These are phyloP conservation scores for Osmerus eperlanus DNA, from an alignment of 2,113 vertebrate genomes.

Conservation along the genomic window DNA sequence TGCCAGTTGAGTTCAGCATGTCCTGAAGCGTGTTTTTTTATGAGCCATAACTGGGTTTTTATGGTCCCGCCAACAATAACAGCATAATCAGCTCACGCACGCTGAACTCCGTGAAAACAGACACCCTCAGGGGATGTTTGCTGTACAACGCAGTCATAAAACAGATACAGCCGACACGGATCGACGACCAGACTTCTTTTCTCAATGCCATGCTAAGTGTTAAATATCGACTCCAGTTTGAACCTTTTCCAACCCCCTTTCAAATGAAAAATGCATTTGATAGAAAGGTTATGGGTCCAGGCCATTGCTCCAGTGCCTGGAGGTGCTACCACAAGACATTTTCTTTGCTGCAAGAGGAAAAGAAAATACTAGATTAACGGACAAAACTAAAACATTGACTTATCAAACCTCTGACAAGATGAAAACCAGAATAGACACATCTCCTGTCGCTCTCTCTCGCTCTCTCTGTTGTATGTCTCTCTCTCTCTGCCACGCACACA, in stretches of 20 bases:
- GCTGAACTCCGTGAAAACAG: slow-evolving; percentile 15
- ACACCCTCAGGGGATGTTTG: slow-evolving; percentile 3
- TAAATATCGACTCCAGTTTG: too few relatives aligned
- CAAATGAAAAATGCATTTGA: too few relatives aligned
- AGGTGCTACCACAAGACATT: too few relatives aligned
- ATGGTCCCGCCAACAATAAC: slow-evolving; percentile 38
- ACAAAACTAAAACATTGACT: too few relatives aligned
- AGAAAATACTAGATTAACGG: too few relatives aligned
- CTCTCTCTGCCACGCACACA: not conserved
- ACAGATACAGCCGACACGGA: not conserved
- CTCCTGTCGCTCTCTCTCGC: too few relatives aligned
- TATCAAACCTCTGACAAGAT: too few relatives aligned
- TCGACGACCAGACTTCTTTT: not conserved
- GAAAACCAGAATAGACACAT: too few relatives aligned
- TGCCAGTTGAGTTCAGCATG: not conserved
- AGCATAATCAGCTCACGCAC: slow-evolving; percentile 24
- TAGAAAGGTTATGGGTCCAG: too few relatives aligned
- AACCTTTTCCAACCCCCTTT: too few relatives aligned
- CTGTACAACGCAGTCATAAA: not conserved
- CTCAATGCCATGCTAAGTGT: not conserved
- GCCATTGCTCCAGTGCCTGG: too few relatives aligned
- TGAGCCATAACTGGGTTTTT: slow-evolving; percentile 38
- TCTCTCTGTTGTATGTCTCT: not conserved
- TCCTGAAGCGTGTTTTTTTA: slow-evolving; percentile 32
- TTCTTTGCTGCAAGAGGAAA: too few relatives aligned